phyloP scores from a whole-genome alignment of 2,888 invertebrate genomes.

The Aromia moschata region DNA sequence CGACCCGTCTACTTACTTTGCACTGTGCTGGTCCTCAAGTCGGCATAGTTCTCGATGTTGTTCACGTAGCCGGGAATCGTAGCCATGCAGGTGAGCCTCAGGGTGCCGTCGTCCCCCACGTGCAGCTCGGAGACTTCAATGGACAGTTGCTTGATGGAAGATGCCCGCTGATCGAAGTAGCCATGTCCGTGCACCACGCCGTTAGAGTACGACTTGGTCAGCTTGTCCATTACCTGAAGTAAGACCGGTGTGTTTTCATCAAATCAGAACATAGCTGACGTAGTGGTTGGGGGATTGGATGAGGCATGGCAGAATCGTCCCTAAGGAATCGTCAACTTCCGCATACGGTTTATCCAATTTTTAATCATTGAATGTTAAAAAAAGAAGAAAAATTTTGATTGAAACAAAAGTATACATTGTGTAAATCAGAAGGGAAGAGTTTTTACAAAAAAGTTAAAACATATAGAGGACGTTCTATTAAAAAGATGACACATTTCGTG shows the following conservation, averaged over 20 bases:
- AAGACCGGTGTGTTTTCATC: background rate
- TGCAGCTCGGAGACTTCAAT: constrained; percentile 78
- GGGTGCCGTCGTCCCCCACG: constrained; percentile 73
- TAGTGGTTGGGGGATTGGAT: too few species aligned
- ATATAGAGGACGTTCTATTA: too few species aligned
- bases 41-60: constrained; percentile 77
- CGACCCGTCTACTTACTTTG: constrained; percentile 72
- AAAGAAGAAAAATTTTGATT: too few species aligned
- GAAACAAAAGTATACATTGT: too few species aligned
- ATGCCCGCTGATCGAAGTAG: constrained; percentile 61
- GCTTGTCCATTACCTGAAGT: constrained; percentile 60
- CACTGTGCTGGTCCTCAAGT: constrained; percentile 76
- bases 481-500: too few species aligned
- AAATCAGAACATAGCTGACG: too few species aligned
- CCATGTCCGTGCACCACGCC: constrained; percentile 67
- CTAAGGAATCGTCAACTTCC: too few species aligned
- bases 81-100: constrained; percentile 79
- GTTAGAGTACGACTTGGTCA: constrained; percentile 61
- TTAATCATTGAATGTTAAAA: too few species aligned
- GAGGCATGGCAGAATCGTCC: too few species aligned
- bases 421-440: too few species aligned
- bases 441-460: too few species aligned
- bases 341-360: too few species aligned
- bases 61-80: constrained; percentile 81
- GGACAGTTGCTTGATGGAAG: constrained; percentile 75